Evolutionary conservation across 1,140 invertebrate genomes (phyloP).

Genomic region (Zophobas atratus): DNA sequence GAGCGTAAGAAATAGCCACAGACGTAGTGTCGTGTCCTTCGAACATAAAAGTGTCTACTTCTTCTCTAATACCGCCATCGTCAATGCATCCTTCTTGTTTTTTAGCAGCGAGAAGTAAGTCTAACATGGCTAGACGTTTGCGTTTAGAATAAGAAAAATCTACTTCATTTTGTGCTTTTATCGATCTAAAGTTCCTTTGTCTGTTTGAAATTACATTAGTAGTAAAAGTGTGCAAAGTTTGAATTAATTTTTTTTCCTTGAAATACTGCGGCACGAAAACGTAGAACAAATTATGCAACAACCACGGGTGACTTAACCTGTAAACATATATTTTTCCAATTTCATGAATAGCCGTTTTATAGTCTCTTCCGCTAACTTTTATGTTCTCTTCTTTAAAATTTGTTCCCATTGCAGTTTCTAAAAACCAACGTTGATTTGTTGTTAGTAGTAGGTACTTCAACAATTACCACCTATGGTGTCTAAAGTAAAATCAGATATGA

Average conservation of each 20-base stretch:
- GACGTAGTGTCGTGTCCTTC: slow-evolving; percentile 71
- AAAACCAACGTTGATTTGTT: slow-evolving; percentile 58
- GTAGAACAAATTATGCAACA: slow-evolving; percentile 54
- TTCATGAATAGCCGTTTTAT: slow-evolving; percentile 73
- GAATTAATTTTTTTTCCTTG: slow-evolving; percentile 66
- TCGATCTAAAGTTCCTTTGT: slow-evolving; percentile 37
- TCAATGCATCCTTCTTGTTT: slow-evolving; percentile 70
- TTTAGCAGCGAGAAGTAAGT: slow-evolving; percentile 79
- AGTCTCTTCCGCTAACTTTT: slow-evolving; percentile 70
- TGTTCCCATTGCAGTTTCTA: slow-evolving; percentile 88
- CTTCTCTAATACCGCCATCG: slow-evolving; percentile 82
- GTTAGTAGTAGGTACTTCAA: slow-evolving; percentile 20
- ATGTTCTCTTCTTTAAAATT: slow-evolving; percentile 74
- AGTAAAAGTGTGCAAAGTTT: slow-evolving; percentile 43
- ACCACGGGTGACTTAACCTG: slow-evolving; percentile 75
- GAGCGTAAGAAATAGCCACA: slow-evolving; percentile 64
- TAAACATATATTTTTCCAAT: slow-evolving; percentile 68
- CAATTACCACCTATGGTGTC: slow-evolving; percentile 46
- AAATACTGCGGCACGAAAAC: slow-evolving; percentile 61
- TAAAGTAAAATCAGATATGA: slow-evolving; percentile 45
- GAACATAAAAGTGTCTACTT: slow-evolving; percentile 90
- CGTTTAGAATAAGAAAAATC: slow-evolving; percentile 63
- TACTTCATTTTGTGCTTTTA: slow-evolving; percentile 66
- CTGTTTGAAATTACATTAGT: slow-evolving; percentile 50
- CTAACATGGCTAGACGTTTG: slow-evolving; percentile 83